phyloP scores from a whole-genome alignment of 2,888 invertebrate genomes.

The Tuberolachnus salignus region DNA sequence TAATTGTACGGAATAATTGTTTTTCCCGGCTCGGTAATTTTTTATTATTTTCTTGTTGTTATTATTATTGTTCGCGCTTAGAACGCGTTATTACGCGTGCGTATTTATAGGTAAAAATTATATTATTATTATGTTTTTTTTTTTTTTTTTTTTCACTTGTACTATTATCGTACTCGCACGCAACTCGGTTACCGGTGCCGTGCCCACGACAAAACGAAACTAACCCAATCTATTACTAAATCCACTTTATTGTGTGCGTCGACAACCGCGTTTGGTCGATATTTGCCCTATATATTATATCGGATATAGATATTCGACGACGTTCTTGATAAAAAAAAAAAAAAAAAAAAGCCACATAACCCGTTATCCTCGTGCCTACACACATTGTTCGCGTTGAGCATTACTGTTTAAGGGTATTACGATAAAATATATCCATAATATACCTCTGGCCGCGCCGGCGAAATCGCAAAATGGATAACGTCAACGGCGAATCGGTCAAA shows the following conservation, averaged over 20 bases:
- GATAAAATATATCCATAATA: no score
- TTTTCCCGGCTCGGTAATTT: conserved; percentile 19
- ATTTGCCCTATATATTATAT: conserved; percentile 19
- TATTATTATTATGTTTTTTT: no score
- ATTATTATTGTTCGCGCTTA: neutral
- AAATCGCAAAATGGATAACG: neutral
- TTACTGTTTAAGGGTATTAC: neutral
- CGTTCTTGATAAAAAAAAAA: neutral
- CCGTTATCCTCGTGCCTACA: no score
- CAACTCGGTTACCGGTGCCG: no score
- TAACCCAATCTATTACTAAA: neutral
- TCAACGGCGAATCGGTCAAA: neutral
- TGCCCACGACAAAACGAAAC: neutral
- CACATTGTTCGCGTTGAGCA: neutral
- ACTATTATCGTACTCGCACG: no score
- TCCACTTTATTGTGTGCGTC: neutral
- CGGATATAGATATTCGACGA: neutral
- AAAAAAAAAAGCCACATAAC: no score
- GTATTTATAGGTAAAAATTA: no score
- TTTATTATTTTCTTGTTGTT: neutral
- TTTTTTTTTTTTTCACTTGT: no score
- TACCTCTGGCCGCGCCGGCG: neutral
- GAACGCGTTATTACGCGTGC: neutral
- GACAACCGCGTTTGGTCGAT: conserved; percentile 36
- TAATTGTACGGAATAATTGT: conserved; percentile 9